Evolutionary conservation across 2,113 vertebrate genomes (phyloP).

Genomic region (Ciconia boyciana): DNA sequence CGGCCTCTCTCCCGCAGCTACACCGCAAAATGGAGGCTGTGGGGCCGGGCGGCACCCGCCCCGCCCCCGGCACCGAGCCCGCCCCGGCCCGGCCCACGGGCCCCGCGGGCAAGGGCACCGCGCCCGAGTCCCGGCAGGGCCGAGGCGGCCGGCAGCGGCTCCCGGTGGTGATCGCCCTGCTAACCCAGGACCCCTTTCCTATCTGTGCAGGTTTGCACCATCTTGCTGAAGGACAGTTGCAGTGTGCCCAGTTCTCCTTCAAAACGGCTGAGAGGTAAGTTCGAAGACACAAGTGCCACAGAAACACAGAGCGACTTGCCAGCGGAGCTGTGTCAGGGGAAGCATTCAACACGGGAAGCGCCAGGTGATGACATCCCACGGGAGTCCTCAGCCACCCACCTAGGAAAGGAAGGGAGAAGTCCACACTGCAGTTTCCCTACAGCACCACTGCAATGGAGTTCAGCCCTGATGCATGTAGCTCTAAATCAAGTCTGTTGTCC

Average conservation of each 20-base stretch:
- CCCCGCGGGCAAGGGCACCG: not conserved
- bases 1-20: not conserved
- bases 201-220: not conserved
- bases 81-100: conserved; percentile 18
- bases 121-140: not conserved
- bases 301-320: not conserved
- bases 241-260: not conserved
- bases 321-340: not conserved
- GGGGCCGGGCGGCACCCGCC: not conserved
- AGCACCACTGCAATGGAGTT: not conserved
- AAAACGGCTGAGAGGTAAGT: not conserved
- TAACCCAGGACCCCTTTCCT: not conserved
- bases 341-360: rapidly evolving
- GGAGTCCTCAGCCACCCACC: not conserved
- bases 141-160: not conserved
- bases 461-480: not conserved
- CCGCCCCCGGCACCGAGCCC: not conserved
- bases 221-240: not conserved
- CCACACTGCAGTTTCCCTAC: not conserved
- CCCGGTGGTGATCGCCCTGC: not conserved
- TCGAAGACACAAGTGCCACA: not conserved
- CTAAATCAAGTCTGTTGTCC: not conserved
- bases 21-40: conserved; percentile 34
- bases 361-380: not conserved
- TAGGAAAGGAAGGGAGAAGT: not conserved